Evolutionary conservation across 2,888 invertebrate genomes (phyloP).

Genomic region (Phanerotoma sp.): DNA sequence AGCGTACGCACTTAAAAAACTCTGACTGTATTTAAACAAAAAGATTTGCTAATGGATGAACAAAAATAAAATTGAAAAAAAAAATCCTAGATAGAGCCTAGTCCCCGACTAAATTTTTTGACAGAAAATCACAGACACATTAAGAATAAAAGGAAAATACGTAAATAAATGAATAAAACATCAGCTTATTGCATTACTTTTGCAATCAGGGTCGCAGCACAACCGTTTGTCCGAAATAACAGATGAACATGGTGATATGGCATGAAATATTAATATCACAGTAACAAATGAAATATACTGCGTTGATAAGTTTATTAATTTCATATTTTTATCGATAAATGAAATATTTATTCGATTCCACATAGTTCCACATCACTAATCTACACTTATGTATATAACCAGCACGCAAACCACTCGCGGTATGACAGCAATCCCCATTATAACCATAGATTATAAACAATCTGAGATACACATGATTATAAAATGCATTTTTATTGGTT

Average conservation of each 20-base stretch:
- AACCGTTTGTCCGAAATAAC: constrained; percentile 67
- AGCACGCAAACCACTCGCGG: not conserved
- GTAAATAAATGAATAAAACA: constrained; percentile 40
- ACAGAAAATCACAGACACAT: too few relatives aligned
- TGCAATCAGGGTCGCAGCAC: constrained; percentile 72
- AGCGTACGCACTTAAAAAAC: too few relatives aligned
- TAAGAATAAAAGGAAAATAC: too few relatives aligned
- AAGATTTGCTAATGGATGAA: too few relatives aligned
- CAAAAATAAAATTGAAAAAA: too few relatives aligned
- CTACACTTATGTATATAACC: not conserved
- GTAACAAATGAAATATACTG: constrained; percentile 38
- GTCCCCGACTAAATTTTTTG: too few relatives aligned
- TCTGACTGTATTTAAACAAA: too few relatives aligned
- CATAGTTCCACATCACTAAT: constrained; percentile 52
- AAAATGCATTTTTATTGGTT: too few relatives aligned
- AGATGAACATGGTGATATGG: constrained; percentile 39
- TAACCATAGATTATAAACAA: not conserved
- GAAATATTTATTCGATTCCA: constrained; percentile 34
- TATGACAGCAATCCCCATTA: constrained; percentile 2
- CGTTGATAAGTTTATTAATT: constrained; percentile 43
- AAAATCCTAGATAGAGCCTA: too few relatives aligned
- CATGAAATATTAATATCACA: constrained; percentile 37
- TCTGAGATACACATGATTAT: not conserved
- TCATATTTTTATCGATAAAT: constrained; percentile 44
- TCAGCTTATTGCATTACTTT: constrained; percentile 61